Percentiles rank a stretch among this genome's conserved stretches.
Evolutionary conservation across 2,797 vertebrate species (phyloP).

Genomic region (Champsocephalus esox): DNA sequence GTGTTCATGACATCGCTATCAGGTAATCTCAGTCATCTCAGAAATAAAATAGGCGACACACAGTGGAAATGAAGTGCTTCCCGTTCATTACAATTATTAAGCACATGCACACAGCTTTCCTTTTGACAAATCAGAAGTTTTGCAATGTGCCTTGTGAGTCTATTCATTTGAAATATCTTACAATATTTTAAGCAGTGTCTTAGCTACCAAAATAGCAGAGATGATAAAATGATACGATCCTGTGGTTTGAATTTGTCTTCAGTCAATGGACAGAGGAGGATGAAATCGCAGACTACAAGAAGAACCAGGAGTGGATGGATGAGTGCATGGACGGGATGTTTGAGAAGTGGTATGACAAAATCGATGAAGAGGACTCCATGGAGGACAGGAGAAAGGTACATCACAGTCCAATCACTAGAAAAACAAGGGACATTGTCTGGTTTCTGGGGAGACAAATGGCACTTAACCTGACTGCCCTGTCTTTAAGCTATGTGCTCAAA

Average conservation of each 20-base stretch:
- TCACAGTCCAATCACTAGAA: not conserved
- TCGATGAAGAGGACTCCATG: constrained; percentile 90
- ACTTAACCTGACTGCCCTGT: not conserved
- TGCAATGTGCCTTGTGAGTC: not conserved
- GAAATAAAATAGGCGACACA: not conserved
- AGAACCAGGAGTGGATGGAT: constrained; percentile 98
- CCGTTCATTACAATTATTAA: not conserved
- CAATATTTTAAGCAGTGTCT: not conserved
- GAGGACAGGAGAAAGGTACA: constrained; percentile 95
- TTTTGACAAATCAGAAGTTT: not conserved
- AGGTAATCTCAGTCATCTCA: constrained; percentile 82
- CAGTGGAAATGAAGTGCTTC: not conserved
- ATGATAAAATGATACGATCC: not conserved
- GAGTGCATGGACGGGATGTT: constrained; percentile 97
- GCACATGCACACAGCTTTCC: not conserved
- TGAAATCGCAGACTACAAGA: constrained; percentile 95
- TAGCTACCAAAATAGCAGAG: not conserved
- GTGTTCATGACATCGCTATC: constrained; percentile 92
- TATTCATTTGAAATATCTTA: not conserved
- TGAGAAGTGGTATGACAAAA: constrained; percentile 98
- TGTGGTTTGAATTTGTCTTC: constrained; percentile 34
- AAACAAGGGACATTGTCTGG: not conserved
- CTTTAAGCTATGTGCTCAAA: not conserved
- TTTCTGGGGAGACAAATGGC: not conserved
- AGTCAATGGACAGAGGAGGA: constrained; percentile 98